These are phyloP conservation scores for Drosophila pegasa DNA, from an alignment of 2,888 invertebrate species.

Conservation along the genomic window DNA sequence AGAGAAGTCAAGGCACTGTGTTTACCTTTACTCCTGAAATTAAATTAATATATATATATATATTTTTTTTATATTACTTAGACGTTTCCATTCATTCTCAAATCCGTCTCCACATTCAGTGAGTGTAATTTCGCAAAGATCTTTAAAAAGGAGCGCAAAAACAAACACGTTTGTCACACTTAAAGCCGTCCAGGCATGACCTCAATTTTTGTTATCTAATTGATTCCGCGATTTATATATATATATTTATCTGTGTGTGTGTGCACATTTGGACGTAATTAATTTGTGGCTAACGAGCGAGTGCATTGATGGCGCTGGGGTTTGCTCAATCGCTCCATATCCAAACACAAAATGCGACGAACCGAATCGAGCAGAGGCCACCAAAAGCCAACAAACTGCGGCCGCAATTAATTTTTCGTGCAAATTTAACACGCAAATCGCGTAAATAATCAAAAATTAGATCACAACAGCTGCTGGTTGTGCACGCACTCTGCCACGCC, in stretches of 20 bases:
- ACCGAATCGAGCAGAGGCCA: slow-evolving; percentile 29
- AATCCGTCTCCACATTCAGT: not conserved
- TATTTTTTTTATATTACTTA: too few species aligned
- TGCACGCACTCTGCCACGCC: slow-evolving; percentile 1
- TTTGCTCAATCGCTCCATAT: not conserved
- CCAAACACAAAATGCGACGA: slow-evolving; percentile 25
- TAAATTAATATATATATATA: too few species aligned
- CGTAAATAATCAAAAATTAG: slow-evolving; percentile 76
- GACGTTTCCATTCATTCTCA: too few species aligned
- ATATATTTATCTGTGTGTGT: not conserved
- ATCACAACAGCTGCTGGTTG: slow-evolving; percentile 52
- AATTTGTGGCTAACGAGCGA: slow-evolving; percentile 28
- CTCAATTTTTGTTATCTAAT: slow-evolving; percentile 23
- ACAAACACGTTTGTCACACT: not conserved
- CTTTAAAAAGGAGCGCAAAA: not conserved
- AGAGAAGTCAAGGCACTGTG: too few species aligned
- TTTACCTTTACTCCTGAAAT: too few species aligned
- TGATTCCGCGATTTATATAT: slow-evolving; percentile 30
- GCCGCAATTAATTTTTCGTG: slow-evolving; percentile 69
- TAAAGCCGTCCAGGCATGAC: not conserved
- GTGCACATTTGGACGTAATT: slow-evolving; percentile 37
- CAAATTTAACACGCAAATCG: slow-evolving; percentile 66
- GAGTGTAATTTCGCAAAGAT: not conserved
- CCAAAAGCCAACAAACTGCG: slow-evolving; percentile 54
- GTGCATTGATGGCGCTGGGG: not conserved